Conservation (phyloP, 2,888 invertebrate genomes). For the Chaetogeoica ovagalla region DNA sequence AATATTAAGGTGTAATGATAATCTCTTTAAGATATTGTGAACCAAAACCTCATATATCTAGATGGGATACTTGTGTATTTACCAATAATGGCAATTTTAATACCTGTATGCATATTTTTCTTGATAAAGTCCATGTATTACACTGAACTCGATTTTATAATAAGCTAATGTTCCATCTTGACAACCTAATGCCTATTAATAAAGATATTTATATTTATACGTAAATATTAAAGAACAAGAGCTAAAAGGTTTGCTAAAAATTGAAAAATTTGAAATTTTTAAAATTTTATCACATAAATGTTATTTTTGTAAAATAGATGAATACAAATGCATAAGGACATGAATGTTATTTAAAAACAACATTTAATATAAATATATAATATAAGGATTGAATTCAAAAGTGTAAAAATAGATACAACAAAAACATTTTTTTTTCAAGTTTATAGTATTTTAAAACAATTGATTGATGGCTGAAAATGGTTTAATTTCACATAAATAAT, state of each 20-base stretch:
- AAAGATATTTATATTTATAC: conserved; percentile 10
- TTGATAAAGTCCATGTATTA: conserved; percentile 93
- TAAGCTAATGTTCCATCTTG: conserved; percentile 95
- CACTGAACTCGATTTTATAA: conserved; percentile 88
- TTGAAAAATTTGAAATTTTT: background rate
- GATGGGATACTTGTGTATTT: conserved; percentile 16
- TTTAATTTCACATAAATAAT: too few relatives aligned
- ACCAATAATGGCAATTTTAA: conserved; percentile 40
- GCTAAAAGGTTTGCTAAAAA: background rate
- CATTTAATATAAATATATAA: too few relatives aligned
- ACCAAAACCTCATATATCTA: conserved; percentile 35
- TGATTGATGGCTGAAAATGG: too few relatives aligned
- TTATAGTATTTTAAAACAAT: too few relatives aligned
- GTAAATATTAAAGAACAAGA: background rate
- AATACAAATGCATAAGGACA: too few relatives aligned
- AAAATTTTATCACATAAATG: too few relatives aligned
- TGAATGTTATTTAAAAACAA: too few relatives aligned
- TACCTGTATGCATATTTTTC: conserved; percentile 78
- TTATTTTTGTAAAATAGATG: too few relatives aligned
- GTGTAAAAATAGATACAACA: too few relatives aligned
- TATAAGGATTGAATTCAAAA: too few relatives aligned
- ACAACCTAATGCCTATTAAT: conserved; percentile 76
- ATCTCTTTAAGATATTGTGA: conserved; percentile 21
- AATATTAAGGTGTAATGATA: background rate
- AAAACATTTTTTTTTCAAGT: too few relatives aligned